Percentiles rank a stretch among this genome's conserved stretches.
These are phyloP conservation scores for Enteromius viviparus DNA, from an alignment of 2,797 vertebrate genomes.

Conservation along the genomic window DNA sequence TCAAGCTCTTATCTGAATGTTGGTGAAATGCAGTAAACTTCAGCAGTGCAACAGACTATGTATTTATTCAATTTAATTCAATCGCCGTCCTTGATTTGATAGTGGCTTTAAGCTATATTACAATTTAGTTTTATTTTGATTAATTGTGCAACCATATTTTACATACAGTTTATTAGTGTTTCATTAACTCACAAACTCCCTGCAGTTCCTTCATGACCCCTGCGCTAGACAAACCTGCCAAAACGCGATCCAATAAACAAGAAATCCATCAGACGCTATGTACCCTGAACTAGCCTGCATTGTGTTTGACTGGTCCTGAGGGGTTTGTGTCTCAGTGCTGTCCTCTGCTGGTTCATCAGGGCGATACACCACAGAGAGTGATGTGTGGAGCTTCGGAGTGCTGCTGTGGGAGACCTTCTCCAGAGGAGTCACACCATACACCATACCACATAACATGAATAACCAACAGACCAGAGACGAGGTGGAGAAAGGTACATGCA, in stretches of 20 bases:
- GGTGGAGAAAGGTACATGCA: constrained; percentile 84
- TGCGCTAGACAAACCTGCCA: background rate
- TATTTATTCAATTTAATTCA: background rate
- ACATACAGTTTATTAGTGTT: background rate
- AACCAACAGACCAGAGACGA: constrained; percentile 92
- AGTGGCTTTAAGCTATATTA: background rate
- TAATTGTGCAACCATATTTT: background rate
- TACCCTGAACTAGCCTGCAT: too few relatives aligned
- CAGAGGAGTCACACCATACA: constrained; percentile 86
- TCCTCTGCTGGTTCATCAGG: constrained; percentile 80
- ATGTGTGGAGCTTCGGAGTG: constrained; percentile 96
- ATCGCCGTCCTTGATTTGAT: background rate
- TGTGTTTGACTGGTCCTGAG: background rate
- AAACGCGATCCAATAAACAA: background rate
- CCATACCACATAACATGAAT: constrained; percentile 77
- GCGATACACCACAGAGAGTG: constrained; percentile 91
- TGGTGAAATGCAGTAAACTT: background rate
- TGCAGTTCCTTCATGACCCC: background rate
- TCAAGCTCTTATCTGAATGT: background rate
- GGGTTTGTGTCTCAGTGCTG: constrained; percentile 62
- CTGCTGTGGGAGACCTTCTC: constrained; percentile 96
- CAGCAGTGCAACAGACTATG: background rate
- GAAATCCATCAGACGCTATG: background rate
- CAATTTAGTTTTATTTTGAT: background rate
- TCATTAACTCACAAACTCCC: background rate